Percentiles rank a stretch among this genome's conserved stretches.
phyloP scores from a whole-genome alignment of 2,888 invertebrate genomes.

The Oasisia sp. region DNA sequence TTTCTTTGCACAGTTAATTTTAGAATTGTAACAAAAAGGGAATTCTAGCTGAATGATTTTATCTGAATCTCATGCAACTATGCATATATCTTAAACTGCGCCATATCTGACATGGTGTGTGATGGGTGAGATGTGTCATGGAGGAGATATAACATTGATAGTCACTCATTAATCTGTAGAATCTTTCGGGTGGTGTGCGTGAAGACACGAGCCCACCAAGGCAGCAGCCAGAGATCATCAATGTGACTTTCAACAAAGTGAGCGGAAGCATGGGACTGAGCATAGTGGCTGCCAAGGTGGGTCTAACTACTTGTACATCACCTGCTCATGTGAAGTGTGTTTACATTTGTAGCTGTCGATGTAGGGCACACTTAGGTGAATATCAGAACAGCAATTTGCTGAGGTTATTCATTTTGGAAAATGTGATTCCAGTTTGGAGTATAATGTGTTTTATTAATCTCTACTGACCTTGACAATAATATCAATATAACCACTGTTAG shows the following conservation, averaged over 20 bases:
- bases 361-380: background rate
- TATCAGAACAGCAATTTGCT: background rate
- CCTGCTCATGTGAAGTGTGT: too few species aligned
- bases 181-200: background rate
- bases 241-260: constrained; percentile 91
- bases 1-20: too few species aligned
- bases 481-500: too few species aligned
- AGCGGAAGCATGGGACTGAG: constrained; percentile 97
- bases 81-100: too few species aligned
- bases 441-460: too few species aligned
- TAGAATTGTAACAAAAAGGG: too few species aligned
- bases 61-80: too few species aligned
- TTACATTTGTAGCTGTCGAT: background rate
- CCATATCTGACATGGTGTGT: background rate
- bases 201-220: background rate
- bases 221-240: constrained; percentile 75
- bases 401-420: background rate
- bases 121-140: background rate
- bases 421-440: too few species aligned
- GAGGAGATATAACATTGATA: background rate
- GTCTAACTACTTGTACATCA: too few species aligned
- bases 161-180: constrained; percentile 27
- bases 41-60: background rate
- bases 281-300: constrained; percentile 88
- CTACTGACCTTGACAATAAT: too few species aligned